phyloP scores from a whole-genome alignment of 2,113 vertebrate species.

The Eira barbara region DNA sequence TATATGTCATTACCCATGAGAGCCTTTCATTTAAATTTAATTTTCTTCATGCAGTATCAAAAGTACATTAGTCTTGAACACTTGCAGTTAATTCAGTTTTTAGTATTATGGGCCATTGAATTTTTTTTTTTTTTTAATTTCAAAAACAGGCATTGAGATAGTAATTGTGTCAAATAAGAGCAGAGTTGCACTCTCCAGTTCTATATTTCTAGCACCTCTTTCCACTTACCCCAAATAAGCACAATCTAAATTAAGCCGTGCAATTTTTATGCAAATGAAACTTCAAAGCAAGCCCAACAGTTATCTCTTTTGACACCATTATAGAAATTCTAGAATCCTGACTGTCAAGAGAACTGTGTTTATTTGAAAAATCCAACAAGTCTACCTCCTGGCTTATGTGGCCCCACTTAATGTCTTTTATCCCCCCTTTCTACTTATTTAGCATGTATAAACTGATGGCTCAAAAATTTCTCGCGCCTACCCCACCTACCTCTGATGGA shows the following conservation, averaged over 20 bases:
- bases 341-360: background rate
- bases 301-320: background rate
- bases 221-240: background rate
- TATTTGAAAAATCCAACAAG: background rate
- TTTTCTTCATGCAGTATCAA: background rate
- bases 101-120: background rate
- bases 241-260: background rate
- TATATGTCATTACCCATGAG: background rate
- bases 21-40: conserved; percentile 31
- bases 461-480: background rate
- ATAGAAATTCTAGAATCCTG: background rate
- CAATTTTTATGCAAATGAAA: background rate
- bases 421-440: background rate
- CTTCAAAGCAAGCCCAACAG: background rate
- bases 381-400: background rate
- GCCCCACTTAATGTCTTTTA: background rate
- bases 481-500: background rate
- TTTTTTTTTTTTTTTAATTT: background rate
- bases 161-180: background rate
- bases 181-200: background rate
- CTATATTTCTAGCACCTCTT: background rate
- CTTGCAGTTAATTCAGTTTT: conserved; percentile 22
- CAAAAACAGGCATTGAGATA: background rate
- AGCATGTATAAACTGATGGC: background rate
- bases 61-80: background rate